A percentile compares a stretch with the other conserved stretches of the same genome.
Evolutionary conservation across 2,113 vertebrate species (phyloP).

Genomic region (Etia nguti): DNA sequence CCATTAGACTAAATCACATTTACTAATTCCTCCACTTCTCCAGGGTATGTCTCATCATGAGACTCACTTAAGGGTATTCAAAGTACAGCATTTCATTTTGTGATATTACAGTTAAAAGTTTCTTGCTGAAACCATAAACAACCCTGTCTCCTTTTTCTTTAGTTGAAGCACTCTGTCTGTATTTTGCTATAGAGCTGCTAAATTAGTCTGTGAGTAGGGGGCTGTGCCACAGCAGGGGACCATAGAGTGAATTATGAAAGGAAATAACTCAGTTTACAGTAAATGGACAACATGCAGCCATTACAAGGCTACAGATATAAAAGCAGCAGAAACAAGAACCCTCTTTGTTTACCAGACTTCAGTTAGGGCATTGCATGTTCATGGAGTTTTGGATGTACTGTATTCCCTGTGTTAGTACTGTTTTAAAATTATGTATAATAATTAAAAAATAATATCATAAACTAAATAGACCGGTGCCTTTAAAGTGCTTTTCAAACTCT

Average conservation of each 20-base stretch:
- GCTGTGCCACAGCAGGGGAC: background rate
- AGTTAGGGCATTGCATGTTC: background rate
- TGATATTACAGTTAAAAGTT: background rate
- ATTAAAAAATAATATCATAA: background rate
- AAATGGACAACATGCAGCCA: background rate
- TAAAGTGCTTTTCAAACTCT: background rate
- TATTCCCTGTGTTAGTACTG: background rate
- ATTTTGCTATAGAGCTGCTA: background rate
- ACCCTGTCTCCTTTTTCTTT: background rate
- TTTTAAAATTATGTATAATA: background rate
- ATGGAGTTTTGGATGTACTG: background rate
- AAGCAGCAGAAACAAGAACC: background rate
- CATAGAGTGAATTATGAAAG: background rate
- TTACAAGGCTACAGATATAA: background rate
- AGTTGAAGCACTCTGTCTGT: background rate
- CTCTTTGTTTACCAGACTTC: background rate
- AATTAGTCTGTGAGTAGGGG: background rate
- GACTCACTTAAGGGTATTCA: background rate
- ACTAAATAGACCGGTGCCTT: background rate
- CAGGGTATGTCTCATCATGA: background rate
- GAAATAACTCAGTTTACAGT: background rate
- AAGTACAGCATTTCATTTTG: background rate
- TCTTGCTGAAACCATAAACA: background rate
- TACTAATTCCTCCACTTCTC: background rate
- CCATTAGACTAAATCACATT: conserved; percentile 8